These are phyloP conservation scores for Dallia pectoralis DNA, from an alignment of 2,797 vertebrate species.

Conservation along the genomic window DNA sequence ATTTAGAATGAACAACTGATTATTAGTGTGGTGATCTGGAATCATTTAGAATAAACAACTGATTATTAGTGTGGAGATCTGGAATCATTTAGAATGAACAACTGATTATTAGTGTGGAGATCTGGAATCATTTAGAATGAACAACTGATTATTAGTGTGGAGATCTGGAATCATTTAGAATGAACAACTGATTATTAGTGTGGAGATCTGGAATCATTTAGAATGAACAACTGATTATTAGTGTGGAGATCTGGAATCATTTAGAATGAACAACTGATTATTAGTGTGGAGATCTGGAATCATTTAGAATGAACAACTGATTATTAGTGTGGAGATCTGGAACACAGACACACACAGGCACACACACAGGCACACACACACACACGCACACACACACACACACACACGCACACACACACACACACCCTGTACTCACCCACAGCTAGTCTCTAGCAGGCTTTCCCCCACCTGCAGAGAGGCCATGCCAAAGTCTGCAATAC, in stretches of 20 bases:
- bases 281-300: slow-evolving; percentile 93
- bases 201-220: slow-evolving; percentile 80
- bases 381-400: slow-evolving; percentile 10
- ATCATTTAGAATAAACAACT: background rate
- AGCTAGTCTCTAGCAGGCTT: slow-evolving; percentile 88
- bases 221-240: too few species aligned
- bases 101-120: slow-evolving; percentile 99
- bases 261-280: background rate
- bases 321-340: too few species aligned
- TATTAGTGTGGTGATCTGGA: slow-evolving; percentile 96
- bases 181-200: too few species aligned
- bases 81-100: slow-evolving; percentile 24
- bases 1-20: background rate
- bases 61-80: slow-evolving; percentile 99
- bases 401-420: slow-evolving; percentile 62
- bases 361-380: background rate
- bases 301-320: background rate
- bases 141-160: too few species aligned
- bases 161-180: slow-evolving; percentile 73
- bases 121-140: slow-evolving; percentile 61
- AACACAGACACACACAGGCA: slow-evolving; percentile 2
- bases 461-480: slow-evolving; percentile 91
- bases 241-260: slow-evolving; percentile 86
- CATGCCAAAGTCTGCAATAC: slow-evolving; percentile 92
- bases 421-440: slow-evolving; percentile 66